Conservation (phyloP, 1,140 invertebrate species). For the Maniola jurtina region DNA sequence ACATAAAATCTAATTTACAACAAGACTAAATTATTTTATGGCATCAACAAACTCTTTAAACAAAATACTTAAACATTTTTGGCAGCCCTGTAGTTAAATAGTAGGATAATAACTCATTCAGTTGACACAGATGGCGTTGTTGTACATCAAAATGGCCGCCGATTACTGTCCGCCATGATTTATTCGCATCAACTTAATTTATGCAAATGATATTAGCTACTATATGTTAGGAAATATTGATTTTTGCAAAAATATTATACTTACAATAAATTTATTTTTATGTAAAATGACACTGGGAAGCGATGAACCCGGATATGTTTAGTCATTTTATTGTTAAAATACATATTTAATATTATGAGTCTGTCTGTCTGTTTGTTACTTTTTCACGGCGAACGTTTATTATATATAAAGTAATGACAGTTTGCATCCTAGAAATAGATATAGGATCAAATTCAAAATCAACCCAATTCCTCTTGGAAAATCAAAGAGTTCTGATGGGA, state of each 20-base stretch:
- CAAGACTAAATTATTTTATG: too few relatives aligned
- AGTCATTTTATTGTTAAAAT: neutral
- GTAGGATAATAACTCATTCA: conserved; percentile 71
- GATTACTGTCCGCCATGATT: conserved; percentile 71
- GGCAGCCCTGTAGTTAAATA: conserved; percentile 49
- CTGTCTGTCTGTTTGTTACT: too few relatives aligned
- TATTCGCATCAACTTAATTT: conserved; percentile 60
- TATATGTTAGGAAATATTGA: conserved; percentile 9
- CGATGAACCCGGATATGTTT: conserved; percentile 20
- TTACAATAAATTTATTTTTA: conserved; percentile 3
- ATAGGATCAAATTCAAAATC: too few relatives aligned
- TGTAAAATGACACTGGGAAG: neutral
- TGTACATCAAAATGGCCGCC: conserved; percentile 73
- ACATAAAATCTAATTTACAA: too few relatives aligned
- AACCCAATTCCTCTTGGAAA: too few relatives aligned
- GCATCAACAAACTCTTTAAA: too few relatives aligned
- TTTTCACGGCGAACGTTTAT: too few relatives aligned
- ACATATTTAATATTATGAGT: too few relatives aligned
- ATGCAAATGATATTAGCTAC: conserved; percentile 29
- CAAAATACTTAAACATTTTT: neutral
- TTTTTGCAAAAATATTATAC: conserved; percentile 2
- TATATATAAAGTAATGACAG: too few relatives aligned
- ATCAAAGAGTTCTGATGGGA: too few relatives aligned
- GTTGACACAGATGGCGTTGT: conserved; percentile 75
- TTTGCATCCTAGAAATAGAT: too few relatives aligned